Evolutionary conservation across 2,888 invertebrate species (phyloP).

Genomic region (Bhutanitis thaidina): DNA sequence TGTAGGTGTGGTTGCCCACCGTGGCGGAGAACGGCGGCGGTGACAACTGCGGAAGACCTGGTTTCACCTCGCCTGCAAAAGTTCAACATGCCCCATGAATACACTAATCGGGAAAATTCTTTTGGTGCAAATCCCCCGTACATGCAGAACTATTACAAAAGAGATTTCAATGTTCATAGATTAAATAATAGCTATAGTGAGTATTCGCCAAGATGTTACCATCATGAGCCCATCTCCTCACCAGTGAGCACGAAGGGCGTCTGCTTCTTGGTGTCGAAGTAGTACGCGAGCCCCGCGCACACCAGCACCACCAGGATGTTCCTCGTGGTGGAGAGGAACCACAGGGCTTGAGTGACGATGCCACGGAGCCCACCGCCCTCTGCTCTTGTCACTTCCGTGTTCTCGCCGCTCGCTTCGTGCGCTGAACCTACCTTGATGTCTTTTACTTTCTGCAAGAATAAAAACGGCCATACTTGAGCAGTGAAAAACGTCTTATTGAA

Average conservation of each 20-base stretch:
- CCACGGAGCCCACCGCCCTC: slow-evolving; percentile 47
- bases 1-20: slow-evolving; percentile 82
- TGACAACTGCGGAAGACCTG: slow-evolving; percentile 83
- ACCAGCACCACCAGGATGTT: slow-evolving; percentile 88
- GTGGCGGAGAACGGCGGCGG: slow-evolving; percentile 84
- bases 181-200: no score
- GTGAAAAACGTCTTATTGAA: no score
- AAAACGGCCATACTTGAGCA: neutral
- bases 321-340: slow-evolving; percentile 86
- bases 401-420: slow-evolving; percentile 22
- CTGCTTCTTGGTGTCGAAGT: slow-evolving; percentile 79
- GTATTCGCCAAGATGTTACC: no score
- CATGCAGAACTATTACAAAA: no score
- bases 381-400: slow-evolving; percentile 22
- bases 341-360: slow-evolving; percentile 77
- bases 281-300: slow-evolving; percentile 83
- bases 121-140: no score
- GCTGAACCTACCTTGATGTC: slow-evolving; percentile 75
- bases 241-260: slow-evolving; percentile 84
- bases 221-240: slow-evolving; percentile 30
- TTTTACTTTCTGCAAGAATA: slow-evolving; percentile 82
- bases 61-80: slow-evolving; percentile 82
- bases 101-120: no score
- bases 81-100: neutral
- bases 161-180: no score